Conservation (phyloP, 2,888 invertebrate species). For the Aphidoletes aphidimyza region DNA sequence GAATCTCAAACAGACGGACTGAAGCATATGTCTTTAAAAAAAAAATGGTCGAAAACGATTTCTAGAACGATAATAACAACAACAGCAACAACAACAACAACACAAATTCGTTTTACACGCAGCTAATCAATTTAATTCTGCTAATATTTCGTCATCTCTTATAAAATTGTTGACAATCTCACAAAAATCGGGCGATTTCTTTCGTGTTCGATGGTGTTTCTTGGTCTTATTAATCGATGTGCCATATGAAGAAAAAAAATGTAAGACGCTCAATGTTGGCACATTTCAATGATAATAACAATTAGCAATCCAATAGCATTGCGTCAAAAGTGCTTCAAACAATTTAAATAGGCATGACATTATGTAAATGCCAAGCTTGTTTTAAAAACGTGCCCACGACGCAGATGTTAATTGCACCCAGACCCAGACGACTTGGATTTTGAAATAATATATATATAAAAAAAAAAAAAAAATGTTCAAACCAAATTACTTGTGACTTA, state of each 20-base stretch:
- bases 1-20: not conserved
- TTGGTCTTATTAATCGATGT: too few species aligned
- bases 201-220: too few species aligned
- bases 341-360: not conserved
- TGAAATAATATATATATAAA: too few species aligned
- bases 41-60: too few species aligned
- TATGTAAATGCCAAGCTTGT: not conserved
- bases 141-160: too few species aligned
- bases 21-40: not conserved
- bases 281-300: conserved; percentile 12
- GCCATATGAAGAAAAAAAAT: not conserved
- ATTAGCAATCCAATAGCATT: not conserved
- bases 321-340: not conserved
- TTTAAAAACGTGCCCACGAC: not conserved
- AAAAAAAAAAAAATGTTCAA: too few species aligned
- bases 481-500: not conserved
- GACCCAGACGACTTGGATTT: not conserved
- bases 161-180: too few species aligned
- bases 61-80: too few species aligned
- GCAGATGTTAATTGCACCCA: not conserved
- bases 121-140: too few species aligned
- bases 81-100: too few species aligned
- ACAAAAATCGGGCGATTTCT: too few species aligned
- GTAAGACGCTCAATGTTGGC: not conserved
- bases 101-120: too few species aligned